Base-by-base conservation (phyloP, 2,113 vertebrate species). In the Barnardius zonarius region DNA sequence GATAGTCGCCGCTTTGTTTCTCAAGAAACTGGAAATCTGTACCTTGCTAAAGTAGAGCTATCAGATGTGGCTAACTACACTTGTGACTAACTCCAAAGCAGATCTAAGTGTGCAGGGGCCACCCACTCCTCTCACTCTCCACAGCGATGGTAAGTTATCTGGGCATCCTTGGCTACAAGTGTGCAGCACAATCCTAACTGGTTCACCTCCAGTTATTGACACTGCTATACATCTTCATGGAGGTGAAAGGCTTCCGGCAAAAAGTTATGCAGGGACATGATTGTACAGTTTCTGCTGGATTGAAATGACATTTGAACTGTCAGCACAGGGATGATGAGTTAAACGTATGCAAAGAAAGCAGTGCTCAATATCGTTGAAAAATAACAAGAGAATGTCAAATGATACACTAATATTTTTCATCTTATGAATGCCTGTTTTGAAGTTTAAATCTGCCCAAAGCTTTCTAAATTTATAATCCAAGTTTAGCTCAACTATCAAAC, bases 11-110 rank as follows among this genome's bases (percentile, higher is more conserved):
- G 98, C 31, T 99, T 99, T 25, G 97, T 99, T 23, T 99, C 99
- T 2, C 99, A 99, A 95, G 97, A 87, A 37, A 99, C 98, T 0
- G 99, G 98, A 5, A 98, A 98, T 82, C 93, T 99, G 63, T 99
- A 98, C 96, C 97, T 99, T 5, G 98, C 98, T 75, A 99, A 99
- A 96, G 98, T 99, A 22, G 98, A 99, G 74, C 96, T 98, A 0
- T 98, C 97, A 1, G 99, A 99, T 4, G 98, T 97, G 4, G 98
- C 98, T 39, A 99, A 98, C 86, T 99, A 99, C 80, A 99, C 98
- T 3, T 99, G 97, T 99, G 84, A 98, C 98, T 25, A 99, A 98
- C 83, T 59, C 95, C 24, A 96, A 97, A 94, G 98, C 98, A 5
- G 98, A 96, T 35, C 93, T 96, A 78, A 98, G 95, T 0, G 98